phyloP scores from a whole-genome alignment of 2,797 vertebrate genomes.

The Poeciliopsis gracilis region DNA sequence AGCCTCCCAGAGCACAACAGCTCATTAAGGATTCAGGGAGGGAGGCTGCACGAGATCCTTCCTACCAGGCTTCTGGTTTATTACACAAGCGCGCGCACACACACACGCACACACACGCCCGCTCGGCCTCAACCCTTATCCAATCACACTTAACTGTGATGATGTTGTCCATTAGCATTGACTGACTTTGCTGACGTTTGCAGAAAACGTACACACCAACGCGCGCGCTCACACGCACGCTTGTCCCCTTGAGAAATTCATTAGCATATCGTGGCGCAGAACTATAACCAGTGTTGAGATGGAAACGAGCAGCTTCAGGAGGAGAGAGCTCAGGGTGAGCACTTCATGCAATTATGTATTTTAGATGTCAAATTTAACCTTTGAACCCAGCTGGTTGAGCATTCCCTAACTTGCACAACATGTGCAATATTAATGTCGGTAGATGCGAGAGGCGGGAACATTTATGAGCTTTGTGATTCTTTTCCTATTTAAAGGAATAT shows the following conservation, averaged over 20 bases:
- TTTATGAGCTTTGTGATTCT: background rate
- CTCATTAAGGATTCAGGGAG: constrained; percentile 41
- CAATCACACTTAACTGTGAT: constrained; percentile 72
- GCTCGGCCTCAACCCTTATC: constrained; percentile 53
- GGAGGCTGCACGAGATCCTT: constrained; percentile 12
- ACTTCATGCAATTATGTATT: background rate
- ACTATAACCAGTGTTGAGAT: background rate
- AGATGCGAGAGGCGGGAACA: background rate
- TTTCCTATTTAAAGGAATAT: background rate
- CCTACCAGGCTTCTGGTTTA: constrained; percentile 19
- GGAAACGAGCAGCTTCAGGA: constrained; percentile 9
- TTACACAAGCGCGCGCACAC: background rate
- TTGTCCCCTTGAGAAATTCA: constrained; percentile 50
- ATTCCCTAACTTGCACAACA: background rate
- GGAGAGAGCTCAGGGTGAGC: background rate
- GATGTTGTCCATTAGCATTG: constrained; percentile 70
- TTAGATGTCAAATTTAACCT: background rate
- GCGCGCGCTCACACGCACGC: constrained; percentile 15
- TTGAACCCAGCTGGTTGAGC: background rate
- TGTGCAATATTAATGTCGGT: background rate
- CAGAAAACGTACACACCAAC: constrained; percentile 41
- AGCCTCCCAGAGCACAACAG: constrained; percentile 28
- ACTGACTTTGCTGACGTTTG: constrained; percentile 69
- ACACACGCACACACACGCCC: background rate
- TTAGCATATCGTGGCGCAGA: constrained; percentile 40